Conservation (phyloP, 2,797 vertebrate species). For the Cheirogaleus major region DNA sequence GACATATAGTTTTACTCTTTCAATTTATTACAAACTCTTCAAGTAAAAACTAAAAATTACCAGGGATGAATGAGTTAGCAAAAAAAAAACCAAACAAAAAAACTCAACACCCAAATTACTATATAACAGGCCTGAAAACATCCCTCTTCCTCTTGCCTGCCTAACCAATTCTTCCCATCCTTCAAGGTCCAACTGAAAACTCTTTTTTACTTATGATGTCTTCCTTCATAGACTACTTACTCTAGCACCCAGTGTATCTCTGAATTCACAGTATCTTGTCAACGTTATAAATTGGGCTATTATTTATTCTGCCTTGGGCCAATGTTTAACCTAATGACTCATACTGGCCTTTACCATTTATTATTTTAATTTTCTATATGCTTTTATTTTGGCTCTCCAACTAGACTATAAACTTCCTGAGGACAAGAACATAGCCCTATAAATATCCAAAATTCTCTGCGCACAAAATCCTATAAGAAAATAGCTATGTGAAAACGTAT, state of each 20-base stretch:
- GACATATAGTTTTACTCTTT: background rate
- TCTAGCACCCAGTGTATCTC: background rate
- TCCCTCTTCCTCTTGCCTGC: background rate
- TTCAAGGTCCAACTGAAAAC: background rate
- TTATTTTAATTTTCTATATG: background rate
- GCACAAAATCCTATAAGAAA: background rate
- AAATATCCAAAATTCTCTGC: slow-evolving; percentile 18
- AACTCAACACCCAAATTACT: too few species aligned
- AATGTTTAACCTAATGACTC: background rate
- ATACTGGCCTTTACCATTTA: background rate
- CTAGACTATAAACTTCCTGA: background rate
- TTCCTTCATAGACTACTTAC: background rate
- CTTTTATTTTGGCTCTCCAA: background rate
- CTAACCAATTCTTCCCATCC: background rate
- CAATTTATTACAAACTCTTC: background rate
- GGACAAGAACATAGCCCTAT: background rate
- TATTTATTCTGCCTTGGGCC: background rate
- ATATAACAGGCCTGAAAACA: background rate
- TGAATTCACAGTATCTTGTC: background rate
- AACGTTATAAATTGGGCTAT: background rate
- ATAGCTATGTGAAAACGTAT: background rate
- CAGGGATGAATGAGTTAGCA: too few species aligned
- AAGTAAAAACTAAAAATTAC: background rate
- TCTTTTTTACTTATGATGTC: background rate
- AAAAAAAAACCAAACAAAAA: too few species aligned